phyloP scores from a whole-genome alignment of 1,140 invertebrate species.

The Drosophila aff. region DNA sequence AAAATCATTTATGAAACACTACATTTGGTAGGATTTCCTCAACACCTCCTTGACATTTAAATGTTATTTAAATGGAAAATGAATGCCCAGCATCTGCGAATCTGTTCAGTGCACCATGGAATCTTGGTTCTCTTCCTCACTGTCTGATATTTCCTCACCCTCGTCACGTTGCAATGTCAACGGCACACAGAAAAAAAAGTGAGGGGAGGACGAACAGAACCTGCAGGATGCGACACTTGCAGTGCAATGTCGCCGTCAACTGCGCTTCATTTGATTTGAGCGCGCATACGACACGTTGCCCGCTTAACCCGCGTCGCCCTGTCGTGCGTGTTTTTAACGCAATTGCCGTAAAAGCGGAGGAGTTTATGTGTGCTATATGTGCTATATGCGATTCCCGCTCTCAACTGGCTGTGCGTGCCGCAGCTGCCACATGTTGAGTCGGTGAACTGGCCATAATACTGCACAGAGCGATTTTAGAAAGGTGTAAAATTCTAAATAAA shows the following conservation, averaged over 20 bases:
- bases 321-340: conserved; percentile 33
- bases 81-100: conserved; percentile 31
- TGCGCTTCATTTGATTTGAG: conserved; percentile 53
- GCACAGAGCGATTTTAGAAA: background rate
- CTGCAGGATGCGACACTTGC: conserved; percentile 29
- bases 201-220: background rate
- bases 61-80: conserved; percentile 40
- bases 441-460: background rate
- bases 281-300: conserved; percentile 61
- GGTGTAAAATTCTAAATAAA: background rate
- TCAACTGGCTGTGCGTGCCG: conserved; percentile 34
- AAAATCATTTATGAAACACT: too few relatives aligned
- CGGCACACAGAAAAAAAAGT: conserved; percentile 8
- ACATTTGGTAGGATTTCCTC: background rate
- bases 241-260: conserved; percentile 33
- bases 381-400: conserved; percentile 12
- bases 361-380: conserved; percentile 24
- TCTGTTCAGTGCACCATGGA: conserved; percentile 15
- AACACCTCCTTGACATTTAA: conserved; percentile 1
- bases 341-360: conserved; percentile 59
- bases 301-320: conserved; percentile 28
- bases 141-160: conserved; percentile 11
- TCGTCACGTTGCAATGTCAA: conserved; percentile 48
- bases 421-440: conserved; percentile 48
- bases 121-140: background rate